Percentiles rank a stretch among this genome's conserved stretches.
phyloP scores from a whole-genome alignment of 2,888 invertebrate species.

The Amiota minor region DNA sequence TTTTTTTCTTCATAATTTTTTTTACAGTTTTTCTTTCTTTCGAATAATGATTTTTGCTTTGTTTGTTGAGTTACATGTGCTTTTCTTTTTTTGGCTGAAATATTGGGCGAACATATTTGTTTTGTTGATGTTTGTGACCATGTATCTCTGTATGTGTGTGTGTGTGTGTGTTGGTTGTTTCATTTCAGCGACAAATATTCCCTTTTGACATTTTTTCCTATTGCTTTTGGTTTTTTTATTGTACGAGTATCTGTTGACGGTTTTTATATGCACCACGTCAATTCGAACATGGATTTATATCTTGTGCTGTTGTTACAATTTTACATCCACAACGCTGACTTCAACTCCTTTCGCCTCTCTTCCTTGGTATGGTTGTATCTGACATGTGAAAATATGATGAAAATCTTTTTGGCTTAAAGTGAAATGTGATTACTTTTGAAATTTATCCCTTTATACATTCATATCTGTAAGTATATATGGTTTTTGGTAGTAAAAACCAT shows the following conservation, averaged over 20 bases:
- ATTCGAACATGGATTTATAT: conserved; percentile 43
- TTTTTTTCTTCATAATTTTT: conserved; percentile 21
- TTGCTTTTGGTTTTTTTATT: conserved; percentile 6
- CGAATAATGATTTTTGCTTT: conserved; percentile 62
- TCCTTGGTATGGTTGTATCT: conserved; percentile 39
- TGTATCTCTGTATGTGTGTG: conserved; percentile 35
- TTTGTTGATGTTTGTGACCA: conserved; percentile 14
- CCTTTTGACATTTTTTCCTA: not conserved
- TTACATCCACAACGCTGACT: too few relatives aligned
- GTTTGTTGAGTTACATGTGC: conserved; percentile 58
- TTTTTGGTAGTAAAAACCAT: not conserved
- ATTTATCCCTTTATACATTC: conserved; percentile 39
- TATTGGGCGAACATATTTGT: conserved; percentile 13
- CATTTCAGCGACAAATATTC: conserved; percentile 10
- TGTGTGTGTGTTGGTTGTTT: conserved; percentile 26
- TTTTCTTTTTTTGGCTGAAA: conserved; percentile 38
- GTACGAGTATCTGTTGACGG: conserved; percentile 33
- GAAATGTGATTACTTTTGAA: conserved; percentile 58
- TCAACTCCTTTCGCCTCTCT: not conserved
- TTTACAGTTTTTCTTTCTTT: not conserved
- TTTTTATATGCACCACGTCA: conserved; percentile 32
- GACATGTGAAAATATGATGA: conserved; percentile 45
- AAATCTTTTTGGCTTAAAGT: conserved; percentile 58
- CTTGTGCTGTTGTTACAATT: conserved; percentile 23
- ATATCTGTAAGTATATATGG: not conserved